Evolutionary conservation across 2,797 vertebrate species (phyloP).

Genomic region (Anas flavirostris): DNA sequence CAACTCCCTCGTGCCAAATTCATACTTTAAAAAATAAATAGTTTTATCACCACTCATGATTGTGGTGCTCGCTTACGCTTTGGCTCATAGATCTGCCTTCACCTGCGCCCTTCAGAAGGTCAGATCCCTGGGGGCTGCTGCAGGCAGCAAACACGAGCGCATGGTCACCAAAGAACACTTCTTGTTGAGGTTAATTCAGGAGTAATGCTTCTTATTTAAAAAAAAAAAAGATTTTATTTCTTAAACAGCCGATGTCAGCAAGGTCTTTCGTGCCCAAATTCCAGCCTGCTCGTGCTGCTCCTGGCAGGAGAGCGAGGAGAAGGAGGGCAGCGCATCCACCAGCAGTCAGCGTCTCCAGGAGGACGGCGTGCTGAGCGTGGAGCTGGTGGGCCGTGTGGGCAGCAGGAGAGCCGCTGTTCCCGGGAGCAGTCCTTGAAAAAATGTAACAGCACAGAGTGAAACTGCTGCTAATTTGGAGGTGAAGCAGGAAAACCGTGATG

Average conservation of each 20-base stretch:
- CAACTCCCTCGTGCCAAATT: background rate
- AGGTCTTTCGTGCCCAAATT: background rate
- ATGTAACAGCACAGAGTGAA: background rate
- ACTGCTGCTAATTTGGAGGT: conserved; percentile 26
- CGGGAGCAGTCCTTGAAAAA: background rate
- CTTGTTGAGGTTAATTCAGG: background rate
- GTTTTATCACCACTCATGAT: background rate
- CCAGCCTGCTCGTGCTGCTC: background rate
- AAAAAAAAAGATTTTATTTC: background rate
- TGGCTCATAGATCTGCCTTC: background rate
- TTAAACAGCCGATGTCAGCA: background rate
- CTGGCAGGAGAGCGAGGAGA: background rate
- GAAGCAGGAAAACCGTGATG: background rate
- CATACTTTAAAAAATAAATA: background rate
- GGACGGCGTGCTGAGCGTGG: rapidly evolving
- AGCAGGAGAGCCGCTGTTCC: background rate
- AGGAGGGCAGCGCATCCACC: background rate
- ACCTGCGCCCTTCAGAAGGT: background rate
- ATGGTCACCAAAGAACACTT: background rate
- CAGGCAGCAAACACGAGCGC: background rate
- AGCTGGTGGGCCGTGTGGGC: background rate
- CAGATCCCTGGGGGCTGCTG: background rate
- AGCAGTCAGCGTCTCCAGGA: background rate
- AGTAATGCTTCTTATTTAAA: background rate
- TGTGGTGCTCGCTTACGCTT: background rate